Conservation (phyloP, 1,140 invertebrate genomes). For the Drosophila dunni region DNA sequence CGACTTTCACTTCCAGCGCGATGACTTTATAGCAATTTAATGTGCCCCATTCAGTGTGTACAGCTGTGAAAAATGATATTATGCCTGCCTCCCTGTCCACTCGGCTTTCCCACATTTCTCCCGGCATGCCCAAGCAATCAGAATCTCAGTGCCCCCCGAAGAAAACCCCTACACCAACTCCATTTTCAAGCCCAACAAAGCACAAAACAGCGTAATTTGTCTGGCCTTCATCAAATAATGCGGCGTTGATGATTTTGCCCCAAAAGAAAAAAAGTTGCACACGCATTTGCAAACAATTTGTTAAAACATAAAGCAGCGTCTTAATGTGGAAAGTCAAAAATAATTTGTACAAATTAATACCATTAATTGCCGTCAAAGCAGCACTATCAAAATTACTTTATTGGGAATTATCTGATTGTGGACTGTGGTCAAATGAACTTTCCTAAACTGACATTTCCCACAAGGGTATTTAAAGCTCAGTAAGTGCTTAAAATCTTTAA, state of each 20-base stretch:
- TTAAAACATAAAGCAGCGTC: conserved; percentile 1
- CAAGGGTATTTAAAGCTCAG: too few relatives aligned
- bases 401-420: too few relatives aligned
- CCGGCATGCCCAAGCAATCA: conserved; percentile 27
- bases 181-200: background rate
- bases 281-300: conserved; percentile 36
- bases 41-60: conserved; percentile 46
- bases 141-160: background rate
- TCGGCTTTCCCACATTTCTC: conserved; percentile 5
- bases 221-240: conserved; percentile 47
- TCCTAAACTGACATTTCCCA: background rate
- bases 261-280: conserved; percentile 13
- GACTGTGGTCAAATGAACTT: too few relatives aligned
- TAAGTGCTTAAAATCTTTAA: background rate
- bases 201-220: conserved; percentile 63
- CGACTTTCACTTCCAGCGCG: conserved; percentile 52
- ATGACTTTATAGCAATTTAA: conserved; percentile 81
- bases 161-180: background rate
- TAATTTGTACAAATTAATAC: background rate
- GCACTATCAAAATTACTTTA: background rate
- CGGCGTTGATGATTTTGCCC: conserved; percentile 12
- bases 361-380: background rate
- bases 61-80: conserved; percentile 73
- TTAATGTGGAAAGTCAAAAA: conserved; percentile 1
- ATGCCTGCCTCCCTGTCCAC: conserved; percentile 12